Percentiles rank a stretch among this genome's conserved stretches.
phyloP scores from a whole-genome alignment of 1,140 invertebrate genomes.

The Hetaerina americana region DNA sequence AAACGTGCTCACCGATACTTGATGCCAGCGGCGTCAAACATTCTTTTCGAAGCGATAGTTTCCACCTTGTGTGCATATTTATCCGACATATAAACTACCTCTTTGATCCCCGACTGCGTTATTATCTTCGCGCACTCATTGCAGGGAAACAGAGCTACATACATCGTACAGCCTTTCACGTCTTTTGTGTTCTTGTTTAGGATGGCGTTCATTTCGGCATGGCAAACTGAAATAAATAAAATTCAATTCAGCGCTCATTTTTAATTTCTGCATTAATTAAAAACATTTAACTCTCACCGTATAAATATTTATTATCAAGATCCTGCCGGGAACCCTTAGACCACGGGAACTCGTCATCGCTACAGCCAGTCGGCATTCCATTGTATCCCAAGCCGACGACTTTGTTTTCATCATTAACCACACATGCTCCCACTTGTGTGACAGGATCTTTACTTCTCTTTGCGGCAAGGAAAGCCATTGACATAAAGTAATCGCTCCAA shows the following conservation, averaged over 20 bases:
- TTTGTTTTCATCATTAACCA: slow-evolving; percentile 77
- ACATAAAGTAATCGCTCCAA: slow-evolving; percentile 95
- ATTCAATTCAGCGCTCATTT: not conserved
- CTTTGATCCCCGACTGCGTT: slow-evolving; percentile 84
- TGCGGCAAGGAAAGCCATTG: slow-evolving; percentile 62
- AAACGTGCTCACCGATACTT: slow-evolving; percentile 49
- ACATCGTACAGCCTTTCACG: slow-evolving; percentile 68
- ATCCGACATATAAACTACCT: slow-evolving; percentile 68
- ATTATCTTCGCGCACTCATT: slow-evolving; percentile 95
- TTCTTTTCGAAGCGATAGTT: slow-evolving; percentile 58
- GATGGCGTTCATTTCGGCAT: slow-evolving; percentile 95
- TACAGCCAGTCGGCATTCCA: slow-evolving; percentile 82
- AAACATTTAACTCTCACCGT: slow-evolving; percentile 46
- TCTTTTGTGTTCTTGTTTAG: slow-evolving; percentile 74
- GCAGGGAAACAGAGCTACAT: slow-evolving; percentile 82
- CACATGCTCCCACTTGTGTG: slow-evolving; percentile 86
- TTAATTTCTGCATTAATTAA: slow-evolving; percentile 2
- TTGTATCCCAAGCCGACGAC: slow-evolving; percentile 93
- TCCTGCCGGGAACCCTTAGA: slow-evolving; percentile 38
- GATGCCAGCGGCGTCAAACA: slow-evolving; percentile 65
- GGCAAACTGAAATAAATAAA: slow-evolving; percentile 70
- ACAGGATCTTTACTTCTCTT: slow-evolving; percentile 87
- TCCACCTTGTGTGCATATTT: slow-evolving; percentile 54
- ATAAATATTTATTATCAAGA: slow-evolving; percentile 67
- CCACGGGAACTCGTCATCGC: slow-evolving; percentile 86